phyloP scores from a whole-genome alignment of 2,113 vertebrate species.

The Platanista minor region DNA sequence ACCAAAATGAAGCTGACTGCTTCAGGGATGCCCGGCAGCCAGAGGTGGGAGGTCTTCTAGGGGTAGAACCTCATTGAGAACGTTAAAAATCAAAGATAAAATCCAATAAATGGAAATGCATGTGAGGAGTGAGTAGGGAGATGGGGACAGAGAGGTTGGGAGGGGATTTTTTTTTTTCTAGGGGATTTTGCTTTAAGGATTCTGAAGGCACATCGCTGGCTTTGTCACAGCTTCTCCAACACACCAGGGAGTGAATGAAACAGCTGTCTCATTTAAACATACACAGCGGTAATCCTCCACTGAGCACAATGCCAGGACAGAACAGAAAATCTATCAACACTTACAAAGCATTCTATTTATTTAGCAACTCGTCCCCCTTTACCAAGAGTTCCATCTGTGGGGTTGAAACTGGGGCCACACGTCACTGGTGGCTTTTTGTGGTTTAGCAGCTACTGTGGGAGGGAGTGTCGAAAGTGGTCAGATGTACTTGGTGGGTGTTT shows the following conservation, averaged over 20 bases:
- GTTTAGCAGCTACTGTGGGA: not conserved
- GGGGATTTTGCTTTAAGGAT: constrained; percentile 68
- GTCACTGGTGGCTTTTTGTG: constrained; percentile 56
- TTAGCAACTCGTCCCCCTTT: constrained; percentile 52
- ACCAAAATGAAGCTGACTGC: constrained; percentile 45
- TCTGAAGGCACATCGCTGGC: constrained; percentile 59
- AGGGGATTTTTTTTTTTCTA: not conserved
- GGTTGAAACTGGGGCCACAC: constrained; percentile 14
- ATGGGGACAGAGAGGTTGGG: not conserved
- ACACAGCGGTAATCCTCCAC: constrained; percentile 72
- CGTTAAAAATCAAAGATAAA: constrained; percentile 45
- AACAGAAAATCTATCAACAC: constrained; percentile 74
- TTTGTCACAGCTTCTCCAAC: constrained; percentile 67
- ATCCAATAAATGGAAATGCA: constrained; percentile 19
- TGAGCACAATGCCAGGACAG: constrained; percentile 72
- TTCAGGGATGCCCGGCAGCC: constrained; percentile 30
- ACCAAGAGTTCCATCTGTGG: constrained; percentile 40
- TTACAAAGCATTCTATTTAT: constrained; percentile 73
- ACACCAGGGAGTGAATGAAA: constrained; percentile 76
- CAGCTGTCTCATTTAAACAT: constrained; percentile 78
- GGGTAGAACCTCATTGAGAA: constrained; percentile 29
- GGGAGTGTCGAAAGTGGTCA: not conserved
- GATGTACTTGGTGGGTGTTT: not conserved
- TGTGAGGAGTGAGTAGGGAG: not conserved
- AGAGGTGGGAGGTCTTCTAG: constrained; percentile 31